phyloP scores from a whole-genome alignment of 2,113 vertebrate genomes.

The Bufo gargarizans region DNA sequence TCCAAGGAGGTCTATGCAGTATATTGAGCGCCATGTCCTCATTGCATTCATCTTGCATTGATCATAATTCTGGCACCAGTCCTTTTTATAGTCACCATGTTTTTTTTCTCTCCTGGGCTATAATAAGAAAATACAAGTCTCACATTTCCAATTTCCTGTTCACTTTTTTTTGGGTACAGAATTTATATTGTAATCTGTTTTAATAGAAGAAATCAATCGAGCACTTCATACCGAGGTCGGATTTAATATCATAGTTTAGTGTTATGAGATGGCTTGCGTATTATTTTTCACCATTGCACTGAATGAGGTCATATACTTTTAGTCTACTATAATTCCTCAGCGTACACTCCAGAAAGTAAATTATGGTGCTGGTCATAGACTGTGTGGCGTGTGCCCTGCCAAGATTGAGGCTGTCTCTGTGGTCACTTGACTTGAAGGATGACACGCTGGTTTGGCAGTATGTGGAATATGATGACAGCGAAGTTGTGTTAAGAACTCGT shows the following conservation, averaged over 20 bases:
- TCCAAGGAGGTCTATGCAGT: not conserved
- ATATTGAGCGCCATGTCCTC: no score
- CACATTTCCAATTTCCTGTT: constrained; percentile 41
- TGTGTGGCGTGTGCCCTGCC: not conserved
- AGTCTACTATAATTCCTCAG: not conserved
- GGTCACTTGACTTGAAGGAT: not conserved
- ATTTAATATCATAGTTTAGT: constrained; percentile 38
- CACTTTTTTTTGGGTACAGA: not conserved
- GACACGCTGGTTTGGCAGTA: not conserved
- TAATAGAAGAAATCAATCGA: constrained; percentile 34
- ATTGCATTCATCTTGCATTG: not conserved
- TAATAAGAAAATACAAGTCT: constrained; percentile 5
- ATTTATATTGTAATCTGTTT: constrained; percentile 27
- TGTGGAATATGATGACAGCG: not conserved
- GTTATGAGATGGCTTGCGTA: constrained; percentile 28
- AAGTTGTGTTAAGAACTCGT: not conserved
- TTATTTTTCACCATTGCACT: constrained; percentile 21
- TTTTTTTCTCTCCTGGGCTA: not conserved
- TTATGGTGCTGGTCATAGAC: not conserved
- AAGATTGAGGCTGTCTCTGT: not conserved
- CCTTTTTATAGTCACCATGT: not conserved
- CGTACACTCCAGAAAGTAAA: not conserved
- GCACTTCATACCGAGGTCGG: constrained; percentile 5
- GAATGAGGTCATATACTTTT: constrained; percentile 8
- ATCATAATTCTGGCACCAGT: not conserved